phyloP scores from a whole-genome alignment of 2,113 vertebrate genomes.

The Pan paniscus region DNA sequence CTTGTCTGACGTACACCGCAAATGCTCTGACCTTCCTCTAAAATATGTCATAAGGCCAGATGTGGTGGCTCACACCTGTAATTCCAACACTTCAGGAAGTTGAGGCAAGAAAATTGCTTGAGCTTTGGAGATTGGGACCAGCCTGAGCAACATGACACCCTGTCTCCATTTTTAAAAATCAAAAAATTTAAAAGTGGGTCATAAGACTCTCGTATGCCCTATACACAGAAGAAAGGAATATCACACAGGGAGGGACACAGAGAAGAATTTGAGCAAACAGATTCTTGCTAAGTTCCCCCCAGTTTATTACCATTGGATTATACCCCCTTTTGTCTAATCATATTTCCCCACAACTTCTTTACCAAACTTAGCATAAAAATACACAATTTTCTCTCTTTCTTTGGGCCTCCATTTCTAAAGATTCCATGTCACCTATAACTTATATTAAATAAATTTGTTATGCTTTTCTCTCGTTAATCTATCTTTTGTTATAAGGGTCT shows the following conservation, averaged over 20 bases:
- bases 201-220: not conserved
- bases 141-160: too few relatives aligned
- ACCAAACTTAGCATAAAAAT: not conserved
- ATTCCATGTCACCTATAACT: not conserved
- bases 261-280: not conserved
- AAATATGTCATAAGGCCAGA: not conserved
- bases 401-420: not conserved
- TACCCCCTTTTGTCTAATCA: not conserved
- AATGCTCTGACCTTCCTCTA: not conserved
- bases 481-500: not conserved
- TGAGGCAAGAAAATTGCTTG: too few relatives aligned
- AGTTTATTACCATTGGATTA: not conserved
- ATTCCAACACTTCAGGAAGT: too few relatives aligned
- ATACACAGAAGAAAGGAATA: not conserved
- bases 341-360: not conserved
- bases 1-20: not conserved
- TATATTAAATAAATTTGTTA: not conserved
- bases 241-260: not conserved
- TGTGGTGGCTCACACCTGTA: too few relatives aligned
- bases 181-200: not conserved
- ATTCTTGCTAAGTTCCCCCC: not conserved
- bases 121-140: too few relatives aligned
- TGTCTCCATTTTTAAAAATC: too few relatives aligned
- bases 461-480: not conserved
- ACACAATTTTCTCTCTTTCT: not conserved